Evolutionary conservation across 2,113 vertebrate genomes (phyloP).

Genomic region (Urocolius indicus): DNA sequence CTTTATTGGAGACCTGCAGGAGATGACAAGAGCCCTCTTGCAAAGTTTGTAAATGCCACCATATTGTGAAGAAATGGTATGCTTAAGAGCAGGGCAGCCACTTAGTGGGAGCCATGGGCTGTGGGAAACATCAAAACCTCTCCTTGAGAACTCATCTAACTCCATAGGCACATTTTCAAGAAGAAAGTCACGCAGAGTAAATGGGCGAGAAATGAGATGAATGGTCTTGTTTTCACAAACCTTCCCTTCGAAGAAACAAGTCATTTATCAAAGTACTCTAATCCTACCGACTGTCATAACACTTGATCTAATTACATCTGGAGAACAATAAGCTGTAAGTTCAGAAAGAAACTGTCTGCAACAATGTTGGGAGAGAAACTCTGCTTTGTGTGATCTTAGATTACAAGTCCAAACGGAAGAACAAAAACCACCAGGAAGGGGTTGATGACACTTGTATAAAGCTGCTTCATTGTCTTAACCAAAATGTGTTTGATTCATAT

Average conservation of each 20-base stretch:
- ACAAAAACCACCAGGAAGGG: background rate
- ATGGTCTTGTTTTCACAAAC: conserved; percentile 64
- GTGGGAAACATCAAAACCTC: background rate
- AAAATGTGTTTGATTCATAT: background rate
- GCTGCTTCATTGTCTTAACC: background rate
- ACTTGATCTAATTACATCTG: conserved; percentile 73
- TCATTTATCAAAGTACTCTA: conserved; percentile 73
- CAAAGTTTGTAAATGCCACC: background rate
- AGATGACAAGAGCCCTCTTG: background rate
- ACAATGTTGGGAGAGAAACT: background rate
- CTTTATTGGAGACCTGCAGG: background rate
- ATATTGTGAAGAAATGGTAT: background rate
- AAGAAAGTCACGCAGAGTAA: conserved; percentile 3
- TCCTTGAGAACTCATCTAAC: background rate
- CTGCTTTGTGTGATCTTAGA: conserved; percentile 2
- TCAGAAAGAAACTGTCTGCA: conserved; percentile 49
- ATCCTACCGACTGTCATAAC: conserved; percentile 75
- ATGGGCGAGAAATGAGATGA: background rate
- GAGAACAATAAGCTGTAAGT: conserved; percentile 70
- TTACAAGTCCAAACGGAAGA: conserved; percentile 22
- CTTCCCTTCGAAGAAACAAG: conserved; percentile 68
- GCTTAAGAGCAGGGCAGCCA: background rate
- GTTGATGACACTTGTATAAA: background rate
- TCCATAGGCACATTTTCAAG: background rate
- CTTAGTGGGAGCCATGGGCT: background rate